Evolutionary conservation across 2,888 invertebrate species (phyloP), one percentile per base, ranked within the genome.

Genomic region (Matsumyia berberina): DNA sequence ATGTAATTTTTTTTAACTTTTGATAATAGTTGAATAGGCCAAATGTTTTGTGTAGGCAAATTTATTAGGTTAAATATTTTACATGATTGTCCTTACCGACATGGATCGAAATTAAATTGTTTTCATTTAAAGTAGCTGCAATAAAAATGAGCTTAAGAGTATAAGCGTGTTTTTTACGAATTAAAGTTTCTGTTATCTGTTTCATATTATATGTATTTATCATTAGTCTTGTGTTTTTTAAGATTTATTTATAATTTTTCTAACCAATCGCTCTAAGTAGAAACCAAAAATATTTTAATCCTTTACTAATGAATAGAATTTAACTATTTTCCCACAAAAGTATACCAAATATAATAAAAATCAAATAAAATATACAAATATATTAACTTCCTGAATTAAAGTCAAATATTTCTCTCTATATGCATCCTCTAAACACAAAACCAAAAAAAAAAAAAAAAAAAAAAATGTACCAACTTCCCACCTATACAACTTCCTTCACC

Each of bases 381-480:
- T 70, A 62, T 77, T 66, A 69, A 80, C 55, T 81, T 72, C 80
- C 44, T 73, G 24, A 86, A 83, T 82, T 86, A 83, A 86, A 86
- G 67, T 82, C 53, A n/a, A 73, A 42, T 51, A 81, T 86, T 86
- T 83, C 86, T 80, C 79, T 86, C 86, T 86, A 76, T 83, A 66
- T 72, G 72, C 67, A 77, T 80, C 80, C 80, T 64, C 31, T 49
- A 46, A 76, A 78, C 70, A 76, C 66, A 85, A 72, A 86, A 58
- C 57, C 72, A 24, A 73, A 79, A 77, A 70, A 64, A 24, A 19
- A n/a, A 67, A 74, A 70, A 77, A 72, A 76, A 53, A 77, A 73
- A 73, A 58, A 46, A 49, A 53, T 85, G 55, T 76, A 39, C 37
- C 76, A 72, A 79, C 57, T 69, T 78, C 74, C 77, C 55, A 70